Conservation (phyloP, 2,888 invertebrate genomes). For the Lasius platythorax region DNA sequence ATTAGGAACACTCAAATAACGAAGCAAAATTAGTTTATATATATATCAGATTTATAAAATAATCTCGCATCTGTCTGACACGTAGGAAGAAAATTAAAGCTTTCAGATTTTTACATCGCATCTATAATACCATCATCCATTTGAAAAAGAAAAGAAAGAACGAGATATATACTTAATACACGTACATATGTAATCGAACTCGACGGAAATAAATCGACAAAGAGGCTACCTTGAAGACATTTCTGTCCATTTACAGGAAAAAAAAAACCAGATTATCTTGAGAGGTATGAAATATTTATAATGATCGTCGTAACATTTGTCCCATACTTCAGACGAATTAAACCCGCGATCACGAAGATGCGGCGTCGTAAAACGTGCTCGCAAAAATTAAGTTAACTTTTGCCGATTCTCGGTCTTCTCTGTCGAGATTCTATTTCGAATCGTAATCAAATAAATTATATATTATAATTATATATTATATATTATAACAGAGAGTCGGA, state of each 20-base stretch:
- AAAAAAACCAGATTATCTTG: neutral
- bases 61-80: neutral
- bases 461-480: neutral
- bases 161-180: neutral
- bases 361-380: constrained; percentile 1
- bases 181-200: neutral
- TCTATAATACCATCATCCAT: neutral
- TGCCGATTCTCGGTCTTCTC: neutral
- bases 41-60: neutral
- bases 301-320: constrained; percentile 1
- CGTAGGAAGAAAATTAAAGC: neutral
- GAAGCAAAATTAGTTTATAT: too few relatives aligned
- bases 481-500: neutral
- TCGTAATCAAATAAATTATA: neutral
- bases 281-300: constrained; percentile 19
- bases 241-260: neutral
- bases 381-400: constrained; percentile 21
- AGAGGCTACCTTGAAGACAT: neutral
- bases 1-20: too few relatives aligned
- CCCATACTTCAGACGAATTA: constrained; percentile 9
- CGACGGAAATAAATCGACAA: neutral
- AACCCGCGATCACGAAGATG: neutral
- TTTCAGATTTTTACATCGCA: neutral
- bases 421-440: neutral
- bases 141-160: neutral